phyloP scores from a whole-genome alignment of 1,140 invertebrate species.

The Potamilus streckersoni region DNA sequence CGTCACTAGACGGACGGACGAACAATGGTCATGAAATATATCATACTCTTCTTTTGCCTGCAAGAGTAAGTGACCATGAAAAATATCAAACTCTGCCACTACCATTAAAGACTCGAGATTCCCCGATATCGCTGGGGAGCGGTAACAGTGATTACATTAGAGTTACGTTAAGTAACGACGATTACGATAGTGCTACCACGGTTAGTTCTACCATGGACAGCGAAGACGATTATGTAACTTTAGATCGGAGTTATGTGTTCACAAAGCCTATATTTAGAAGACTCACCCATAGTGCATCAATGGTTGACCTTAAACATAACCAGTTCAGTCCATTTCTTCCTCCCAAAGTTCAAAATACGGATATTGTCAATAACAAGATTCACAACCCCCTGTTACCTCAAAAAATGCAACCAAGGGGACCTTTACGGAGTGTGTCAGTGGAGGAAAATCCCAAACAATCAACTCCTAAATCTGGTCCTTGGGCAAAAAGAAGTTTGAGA shows the following conservation, averaged over 20 bases:
- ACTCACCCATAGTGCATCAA: constrained; percentile 23
- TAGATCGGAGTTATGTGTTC: constrained; percentile 42
- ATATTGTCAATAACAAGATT: constrained; percentile 1
- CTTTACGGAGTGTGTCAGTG: constrained; percentile 25
- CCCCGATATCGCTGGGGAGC: constrained; percentile 25
- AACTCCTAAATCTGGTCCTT: constrained; percentile 11
- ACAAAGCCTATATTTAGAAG: constrained; percentile 1
- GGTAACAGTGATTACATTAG: constrained; percentile 23
- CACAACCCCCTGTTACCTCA: constrained; percentile 18
- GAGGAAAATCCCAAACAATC: constrained; percentile 10
- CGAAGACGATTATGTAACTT: constrained; percentile 44
- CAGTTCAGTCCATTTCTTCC: constrained; percentile 7
- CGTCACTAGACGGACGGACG: neutral
- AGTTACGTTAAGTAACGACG: constrained; percentile 24
- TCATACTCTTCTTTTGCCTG: constrained; percentile 19
- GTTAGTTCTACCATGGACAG: constrained; percentile 32
- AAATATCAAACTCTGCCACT: constrained; percentile 14
- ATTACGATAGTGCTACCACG: constrained; percentile 29
- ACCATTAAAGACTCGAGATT: constrained; percentile 22
- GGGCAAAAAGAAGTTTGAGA: constrained; percentile 28
- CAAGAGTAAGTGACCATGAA: constrained; percentile 3
- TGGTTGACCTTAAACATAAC: constrained; percentile 34
- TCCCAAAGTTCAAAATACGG: constrained; percentile 30
- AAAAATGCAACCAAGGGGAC: constrained; percentile 11
- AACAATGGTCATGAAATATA: constrained; percentile 12